Conservation (phyloP, 2,113 vertebrate genomes). For the Hypanus sabinus region DNA sequence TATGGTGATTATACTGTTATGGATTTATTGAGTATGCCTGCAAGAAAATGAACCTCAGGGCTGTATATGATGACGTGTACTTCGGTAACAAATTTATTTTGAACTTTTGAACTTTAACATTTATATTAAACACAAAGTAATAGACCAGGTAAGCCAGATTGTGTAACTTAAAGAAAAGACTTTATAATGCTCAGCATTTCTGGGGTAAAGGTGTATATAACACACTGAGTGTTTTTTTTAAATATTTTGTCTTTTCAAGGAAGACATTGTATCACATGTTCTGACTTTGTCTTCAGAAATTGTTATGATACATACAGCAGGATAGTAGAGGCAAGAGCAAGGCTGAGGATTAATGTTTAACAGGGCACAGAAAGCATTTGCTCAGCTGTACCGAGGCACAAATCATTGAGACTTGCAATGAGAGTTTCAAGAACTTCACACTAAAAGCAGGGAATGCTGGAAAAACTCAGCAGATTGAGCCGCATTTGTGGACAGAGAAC, state of each 20-base stretch:
- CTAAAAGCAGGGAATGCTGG: not conserved
- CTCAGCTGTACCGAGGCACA: not conserved
- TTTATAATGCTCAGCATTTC: not conserved
- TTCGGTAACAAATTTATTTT: too few species aligned
- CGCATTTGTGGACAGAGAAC: not conserved
- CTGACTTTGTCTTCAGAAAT: not conserved
- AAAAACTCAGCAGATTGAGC: not conserved
- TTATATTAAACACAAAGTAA: not conserved
- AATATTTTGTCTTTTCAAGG: not conserved
- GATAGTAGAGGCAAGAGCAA: not conserved
- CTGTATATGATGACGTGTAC: too few species aligned
- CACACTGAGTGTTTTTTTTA: not conserved
- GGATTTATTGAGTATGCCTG: too few species aligned
- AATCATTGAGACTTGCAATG: not conserved
- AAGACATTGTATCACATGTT: not conserved
- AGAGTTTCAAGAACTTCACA: not conserved
- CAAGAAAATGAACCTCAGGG: too few species aligned
- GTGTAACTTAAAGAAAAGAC: not conserved
- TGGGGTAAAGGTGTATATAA: not conserved
- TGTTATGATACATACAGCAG: not conserved
- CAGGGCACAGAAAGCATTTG: not conserved
- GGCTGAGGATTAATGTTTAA: slow-evolving; percentile 1
- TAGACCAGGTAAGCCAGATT: not conserved
- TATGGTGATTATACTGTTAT: too few species aligned
- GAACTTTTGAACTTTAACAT: not conserved